These are phyloP conservation scores for Subanguina moxae DNA, from an alignment of 1,140 invertebrate genomes.

Conservation along the genomic window DNA sequence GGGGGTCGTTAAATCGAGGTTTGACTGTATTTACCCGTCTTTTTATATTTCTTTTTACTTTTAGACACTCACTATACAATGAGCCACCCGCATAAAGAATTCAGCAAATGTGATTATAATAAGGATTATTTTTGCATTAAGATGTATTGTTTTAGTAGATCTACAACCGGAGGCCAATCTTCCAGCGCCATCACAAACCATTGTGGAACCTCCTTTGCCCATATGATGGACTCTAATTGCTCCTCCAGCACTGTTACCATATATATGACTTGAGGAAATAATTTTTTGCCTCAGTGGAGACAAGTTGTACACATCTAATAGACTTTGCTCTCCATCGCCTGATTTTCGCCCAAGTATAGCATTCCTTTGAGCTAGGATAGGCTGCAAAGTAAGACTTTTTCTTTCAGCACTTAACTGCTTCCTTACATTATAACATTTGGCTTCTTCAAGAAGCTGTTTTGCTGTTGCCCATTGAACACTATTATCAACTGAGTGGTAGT, in stretches of 20 bases:
- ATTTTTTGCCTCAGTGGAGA: not conserved
- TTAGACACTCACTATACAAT: too few relatives aligned
- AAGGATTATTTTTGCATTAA: too few relatives aligned
- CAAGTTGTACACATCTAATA: not conserved
- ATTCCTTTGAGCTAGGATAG: not conserved
- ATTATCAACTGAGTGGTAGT: constrained; percentile 23
- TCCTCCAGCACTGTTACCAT: not conserved
- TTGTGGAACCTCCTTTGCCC: not conserved
- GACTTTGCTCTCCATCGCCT: not conserved
- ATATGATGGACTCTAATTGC: not conserved
- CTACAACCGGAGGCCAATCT: not conserved
- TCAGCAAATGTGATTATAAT: too few relatives aligned
- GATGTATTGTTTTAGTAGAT: too few relatives aligned
- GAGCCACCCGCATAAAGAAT: too few relatives aligned
- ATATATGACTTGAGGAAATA: not conserved
- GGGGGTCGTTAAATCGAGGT: too few relatives aligned
- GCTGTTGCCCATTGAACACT: constrained; percentile 9
- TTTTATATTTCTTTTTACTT: too few relatives aligned
- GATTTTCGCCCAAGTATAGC: not conserved
- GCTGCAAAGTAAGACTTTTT: not conserved
- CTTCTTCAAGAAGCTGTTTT: constrained; percentile 9
- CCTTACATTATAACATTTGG: constrained; percentile 9
- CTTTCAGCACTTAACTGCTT: not conserved
- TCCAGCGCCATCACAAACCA: not conserved
- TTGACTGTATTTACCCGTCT: too few relatives aligned